Evolutionary conservation across 2,888 invertebrate species (phyloP).

Genomic region (Amiota mariae): DNA sequence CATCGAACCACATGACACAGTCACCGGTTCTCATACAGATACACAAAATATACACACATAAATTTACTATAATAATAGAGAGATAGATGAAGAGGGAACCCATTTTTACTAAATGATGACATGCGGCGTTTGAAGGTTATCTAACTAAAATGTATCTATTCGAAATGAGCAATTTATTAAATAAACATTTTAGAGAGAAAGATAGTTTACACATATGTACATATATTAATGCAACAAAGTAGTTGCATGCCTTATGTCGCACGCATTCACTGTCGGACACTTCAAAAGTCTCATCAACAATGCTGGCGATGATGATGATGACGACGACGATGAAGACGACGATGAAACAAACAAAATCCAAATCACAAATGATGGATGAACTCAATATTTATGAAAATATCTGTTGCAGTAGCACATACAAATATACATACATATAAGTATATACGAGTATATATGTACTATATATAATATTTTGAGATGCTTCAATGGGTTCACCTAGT

Average conservation of each 20-base stretch:
- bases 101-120: neutral
- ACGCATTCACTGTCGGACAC: constrained; percentile 36
- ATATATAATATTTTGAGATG: too few relatives aligned
- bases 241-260: neutral
- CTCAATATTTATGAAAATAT: constrained; percentile 37
- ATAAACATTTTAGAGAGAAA: constrained; percentile 49
- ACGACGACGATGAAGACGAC: too few relatives aligned
- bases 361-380: constrained; percentile 60
- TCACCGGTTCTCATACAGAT: constrained; percentile 38
- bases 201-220: constrained; percentile 56
- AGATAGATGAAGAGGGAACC: constrained; percentile 3
- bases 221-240: neutral
- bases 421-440: too few relatives aligned
- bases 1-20: constrained; percentile 36
- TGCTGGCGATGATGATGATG: too few relatives aligned
- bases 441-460: too few relatives aligned
- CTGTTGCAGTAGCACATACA: too few relatives aligned
- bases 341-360: constrained; percentile 46
- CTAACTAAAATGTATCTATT: constrained; percentile 38
- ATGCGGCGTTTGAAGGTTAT: constrained; percentile 57
- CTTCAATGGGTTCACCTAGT: too few relatives aligned
- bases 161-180: constrained; percentile 51
- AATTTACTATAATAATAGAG: neutral
- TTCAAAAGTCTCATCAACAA: constrained; percentile 49
- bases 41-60: constrained; percentile 16